A percentile compares a stretch with the other conserved stretches of the same genome.
phyloP scores from a whole-genome alignment of 1,140 invertebrate species.

The Rhopalosiphum maidis region DNA sequence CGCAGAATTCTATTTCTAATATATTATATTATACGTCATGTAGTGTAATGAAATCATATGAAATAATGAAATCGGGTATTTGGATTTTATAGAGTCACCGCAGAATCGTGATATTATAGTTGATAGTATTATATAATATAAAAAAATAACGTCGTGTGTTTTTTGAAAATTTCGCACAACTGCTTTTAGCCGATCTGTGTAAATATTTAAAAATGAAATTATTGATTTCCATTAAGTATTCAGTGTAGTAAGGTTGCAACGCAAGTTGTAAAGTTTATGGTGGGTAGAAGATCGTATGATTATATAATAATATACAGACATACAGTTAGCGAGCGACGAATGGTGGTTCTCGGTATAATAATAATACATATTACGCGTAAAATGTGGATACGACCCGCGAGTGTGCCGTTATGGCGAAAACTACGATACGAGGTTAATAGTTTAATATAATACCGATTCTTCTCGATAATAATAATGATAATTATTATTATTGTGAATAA shows the following conservation, averaged over 20 bases:
- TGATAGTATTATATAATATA: background rate
- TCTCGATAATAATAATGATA: background rate
- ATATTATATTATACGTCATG: background rate
- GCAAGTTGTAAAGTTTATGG: background rate
- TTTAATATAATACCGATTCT: conserved; percentile 5
- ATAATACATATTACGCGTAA: background rate
- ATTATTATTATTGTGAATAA: background rate
- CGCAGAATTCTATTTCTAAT: background rate
- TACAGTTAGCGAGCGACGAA: background rate
- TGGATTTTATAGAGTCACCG: background rate
- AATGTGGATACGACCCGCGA: background rate
- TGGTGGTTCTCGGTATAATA: background rate
- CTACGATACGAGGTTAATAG: background rate
- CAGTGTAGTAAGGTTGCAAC: background rate
- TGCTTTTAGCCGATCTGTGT: background rate
- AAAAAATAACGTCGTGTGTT: no score
- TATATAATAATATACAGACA: background rate
- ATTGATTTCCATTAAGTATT: background rate
- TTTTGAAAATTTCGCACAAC: no score
- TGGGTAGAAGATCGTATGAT: no score
- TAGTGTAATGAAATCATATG: no score
- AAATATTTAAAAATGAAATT: background rate
- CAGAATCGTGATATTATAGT: background rate
- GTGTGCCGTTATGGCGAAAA: background rate
- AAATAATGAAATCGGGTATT: background rate